Evolutionary conservation across 2,113 vertebrate genomes (phyloP).

Genomic region (Corynorhinus townsendii): DNA sequence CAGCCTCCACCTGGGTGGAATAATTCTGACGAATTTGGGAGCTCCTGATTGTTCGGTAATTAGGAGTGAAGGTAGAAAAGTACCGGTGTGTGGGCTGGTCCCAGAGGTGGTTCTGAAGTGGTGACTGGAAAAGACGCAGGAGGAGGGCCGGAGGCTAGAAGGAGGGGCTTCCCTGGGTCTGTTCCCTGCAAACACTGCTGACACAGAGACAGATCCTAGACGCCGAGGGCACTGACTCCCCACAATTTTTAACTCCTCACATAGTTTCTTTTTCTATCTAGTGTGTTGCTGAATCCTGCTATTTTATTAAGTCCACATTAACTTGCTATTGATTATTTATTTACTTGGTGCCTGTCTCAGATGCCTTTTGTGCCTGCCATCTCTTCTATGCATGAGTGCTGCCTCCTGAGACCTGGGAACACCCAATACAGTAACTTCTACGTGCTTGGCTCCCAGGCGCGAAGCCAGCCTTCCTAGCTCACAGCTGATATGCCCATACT

Average conservation of each 20-base stretch:
- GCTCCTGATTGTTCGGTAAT: too few species aligned
- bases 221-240: neutral
- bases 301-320: neutral
- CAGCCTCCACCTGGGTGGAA: too few species aligned
- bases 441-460: neutral
- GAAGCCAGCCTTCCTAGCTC: neutral
- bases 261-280: neutral
- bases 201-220: too few species aligned
- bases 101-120: too few species aligned
- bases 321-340: conserved; percentile 49
- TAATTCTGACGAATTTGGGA: too few species aligned
- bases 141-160: too few species aligned
- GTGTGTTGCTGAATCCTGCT: neutral
- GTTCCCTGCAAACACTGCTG: too few species aligned
- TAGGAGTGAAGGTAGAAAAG: too few species aligned
- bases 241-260: neutral
- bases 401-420: neutral
- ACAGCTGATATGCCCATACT: neutral
- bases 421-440: neutral
- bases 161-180: too few species aligned
- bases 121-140: too few species aligned
- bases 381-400: neutral
- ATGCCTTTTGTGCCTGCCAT: neutral
- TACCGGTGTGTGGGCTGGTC: too few species aligned
- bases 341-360: neutral